Evolutionary conservation across 2,888 invertebrate genomes (phyloP).

Genomic region (Salpingus planirostris): DNA sequence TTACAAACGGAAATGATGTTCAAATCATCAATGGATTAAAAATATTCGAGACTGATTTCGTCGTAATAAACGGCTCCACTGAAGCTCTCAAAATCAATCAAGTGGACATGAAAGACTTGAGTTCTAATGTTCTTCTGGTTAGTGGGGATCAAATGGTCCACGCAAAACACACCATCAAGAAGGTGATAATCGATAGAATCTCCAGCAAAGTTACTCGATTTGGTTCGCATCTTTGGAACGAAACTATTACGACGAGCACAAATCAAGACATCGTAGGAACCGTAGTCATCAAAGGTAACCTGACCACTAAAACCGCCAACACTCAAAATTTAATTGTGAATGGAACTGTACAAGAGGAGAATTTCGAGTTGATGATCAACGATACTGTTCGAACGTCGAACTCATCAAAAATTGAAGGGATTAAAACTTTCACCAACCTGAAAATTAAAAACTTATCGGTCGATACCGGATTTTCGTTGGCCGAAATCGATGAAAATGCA

Average conservation of each 20-base stretch:
- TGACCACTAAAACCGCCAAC: constrained; percentile 15
- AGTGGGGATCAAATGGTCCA: constrained; percentile 42
- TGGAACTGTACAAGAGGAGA: neutral
- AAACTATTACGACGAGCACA: constrained; percentile 4
- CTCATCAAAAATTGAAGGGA: constrained; percentile 18
- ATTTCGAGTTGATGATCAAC: neutral
- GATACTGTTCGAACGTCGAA: constrained; percentile 1
- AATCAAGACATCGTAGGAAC: constrained; percentile 21
- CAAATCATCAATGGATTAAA: constrained; percentile 46
- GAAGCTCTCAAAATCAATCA: constrained; percentile 42
- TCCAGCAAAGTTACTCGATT: too few relatives aligned
- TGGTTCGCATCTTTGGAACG: too few relatives aligned
- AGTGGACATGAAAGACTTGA: constrained; percentile 39
- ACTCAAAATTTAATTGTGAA: constrained; percentile 11
- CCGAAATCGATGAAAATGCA: constrained; percentile 13
- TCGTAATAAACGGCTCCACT: constrained; percentile 38
- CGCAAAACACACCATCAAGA: constrained; percentile 38
- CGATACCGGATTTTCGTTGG: too few relatives aligned
- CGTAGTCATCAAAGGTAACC: constrained; percentile 17
- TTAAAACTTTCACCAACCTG: constrained; percentile 29
- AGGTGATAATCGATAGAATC: constrained; percentile 26
- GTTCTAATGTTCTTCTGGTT: constrained; percentile 37
- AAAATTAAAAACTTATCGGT: too few relatives aligned
- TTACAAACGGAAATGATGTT: constrained; percentile 35
- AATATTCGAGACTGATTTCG: constrained; percentile 38